Evolutionary conservation across 2,888 invertebrate species (phyloP).

Genomic region (Diabrotica balteata): DNA sequence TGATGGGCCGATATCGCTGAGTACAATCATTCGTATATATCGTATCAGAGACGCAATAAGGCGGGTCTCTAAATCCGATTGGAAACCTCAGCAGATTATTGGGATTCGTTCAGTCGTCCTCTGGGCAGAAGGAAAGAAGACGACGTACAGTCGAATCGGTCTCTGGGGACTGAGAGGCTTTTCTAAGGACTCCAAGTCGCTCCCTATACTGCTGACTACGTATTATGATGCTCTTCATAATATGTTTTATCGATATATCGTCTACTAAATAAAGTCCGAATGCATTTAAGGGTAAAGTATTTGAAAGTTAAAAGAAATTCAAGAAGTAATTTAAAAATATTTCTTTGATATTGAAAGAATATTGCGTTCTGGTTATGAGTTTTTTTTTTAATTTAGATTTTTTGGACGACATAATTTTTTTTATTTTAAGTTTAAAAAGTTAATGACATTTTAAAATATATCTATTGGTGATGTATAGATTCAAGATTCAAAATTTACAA

Average conservation of each 20-base stretch:
- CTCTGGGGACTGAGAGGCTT: slow-evolving; percentile 45
- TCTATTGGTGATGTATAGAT: too few relatives aligned
- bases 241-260: slow-evolving; percentile 33
- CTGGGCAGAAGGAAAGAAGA: slow-evolving; percentile 46
- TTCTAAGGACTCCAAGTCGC: slow-evolving; percentile 33
- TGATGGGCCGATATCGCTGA: slow-evolving; percentile 43
- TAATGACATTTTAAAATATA: too few relatives aligned
- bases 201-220: slow-evolving; percentile 39
- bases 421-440: too few relatives aligned
- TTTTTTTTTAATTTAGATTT: too few relatives aligned
- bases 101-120: slow-evolving; percentile 52
- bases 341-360: too few relatives aligned
- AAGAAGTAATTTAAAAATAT: too few relatives aligned
- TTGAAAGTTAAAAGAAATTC: too few relatives aligned
- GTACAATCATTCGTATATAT: slow-evolving; percentile 47
- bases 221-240: slow-evolving; percentile 38
- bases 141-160: slow-evolving; percentile 47
- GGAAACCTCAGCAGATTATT: slow-evolving; percentile 57
- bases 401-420: too few relatives aligned
- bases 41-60: slow-evolving; percentile 51
- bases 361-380: too few relatives aligned
- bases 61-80: slow-evolving; percentile 54
- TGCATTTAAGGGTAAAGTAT: neutral
- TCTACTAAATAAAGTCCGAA: slow-evolving; percentile 16
- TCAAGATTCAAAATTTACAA: too few relatives aligned